Evolutionary conservation across 2,888 invertebrate species (phyloP).

Genomic region (Diarsia dahlii): DNA sequence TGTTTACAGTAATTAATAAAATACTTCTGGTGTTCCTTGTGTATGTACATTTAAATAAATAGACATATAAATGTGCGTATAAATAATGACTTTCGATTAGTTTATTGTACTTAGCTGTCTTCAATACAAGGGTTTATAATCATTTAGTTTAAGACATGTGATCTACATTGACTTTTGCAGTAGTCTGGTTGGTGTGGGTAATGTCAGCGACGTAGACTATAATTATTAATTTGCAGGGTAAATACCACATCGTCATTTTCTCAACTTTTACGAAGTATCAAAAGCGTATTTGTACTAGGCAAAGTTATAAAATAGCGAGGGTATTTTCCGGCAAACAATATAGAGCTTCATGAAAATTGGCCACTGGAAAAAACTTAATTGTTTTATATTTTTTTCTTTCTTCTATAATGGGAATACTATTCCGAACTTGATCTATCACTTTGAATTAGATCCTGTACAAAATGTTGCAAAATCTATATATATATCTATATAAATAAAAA

Average conservation of each 20-base stretch:
- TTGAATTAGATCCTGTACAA: neutral
- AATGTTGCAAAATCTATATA: too few relatives aligned
- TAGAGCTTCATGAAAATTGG: neutral
- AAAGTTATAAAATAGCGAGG: neutral
- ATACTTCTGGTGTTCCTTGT: constrained; percentile 35
- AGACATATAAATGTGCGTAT: constrained; percentile 20
- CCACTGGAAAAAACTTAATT: too few relatives aligned
- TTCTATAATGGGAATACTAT: too few relatives aligned
- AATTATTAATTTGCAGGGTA: neutral
- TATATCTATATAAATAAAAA: too few relatives aligned
- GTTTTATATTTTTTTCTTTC: too few relatives aligned
- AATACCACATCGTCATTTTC: neutral
- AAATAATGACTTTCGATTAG: constrained; percentile 23
- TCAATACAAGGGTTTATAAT: constrained; percentile 27
- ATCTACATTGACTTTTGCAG: neutral
- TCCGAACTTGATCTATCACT: neutral
- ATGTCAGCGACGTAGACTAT: too few relatives aligned
- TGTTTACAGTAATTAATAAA: constrained; percentile 56
- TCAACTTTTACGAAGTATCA: neutral
- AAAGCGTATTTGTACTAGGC: neutral
- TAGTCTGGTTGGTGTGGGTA: too few relatives aligned
- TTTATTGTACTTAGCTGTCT: constrained; percentile 21
- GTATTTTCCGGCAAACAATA: neutral
- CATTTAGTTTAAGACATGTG: constrained; percentile 14
- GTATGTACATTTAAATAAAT: neutral